Evolutionary conservation across 2,113 vertebrate genomes (phyloP).

Genomic region (Phyllopteryx taeniolatus): DNA sequence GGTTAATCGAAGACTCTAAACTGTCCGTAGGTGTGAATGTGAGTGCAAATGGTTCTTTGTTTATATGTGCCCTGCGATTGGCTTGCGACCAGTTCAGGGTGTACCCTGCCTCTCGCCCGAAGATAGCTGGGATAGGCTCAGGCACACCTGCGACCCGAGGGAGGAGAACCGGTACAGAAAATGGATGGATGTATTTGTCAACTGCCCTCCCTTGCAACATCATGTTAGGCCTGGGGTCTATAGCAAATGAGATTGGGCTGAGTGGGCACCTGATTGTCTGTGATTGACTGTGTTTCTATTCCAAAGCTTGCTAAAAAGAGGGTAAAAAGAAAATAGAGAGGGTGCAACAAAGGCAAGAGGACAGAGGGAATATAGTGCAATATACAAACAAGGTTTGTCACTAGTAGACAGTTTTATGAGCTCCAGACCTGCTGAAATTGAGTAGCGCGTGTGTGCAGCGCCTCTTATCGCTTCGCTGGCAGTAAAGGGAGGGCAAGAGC

Average conservation of each 20-base stretch:
- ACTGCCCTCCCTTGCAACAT: no score
- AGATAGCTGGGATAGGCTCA: no score
- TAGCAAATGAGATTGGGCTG: constrained; percentile 1
- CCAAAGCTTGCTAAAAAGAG: constrained; percentile 9
- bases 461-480: constrained; percentile 81
- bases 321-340: constrained; percentile 12
- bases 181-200: not conserved
- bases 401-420: constrained; percentile 90
- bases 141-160: no score
- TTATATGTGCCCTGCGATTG: no score
- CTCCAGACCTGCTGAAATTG: constrained; percentile 76
- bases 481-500: constrained; percentile 68
- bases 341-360: constrained; percentile 47
- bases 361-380: constrained; percentile 64
- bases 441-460: constrained; percentile 70
- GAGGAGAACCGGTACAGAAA: no score
- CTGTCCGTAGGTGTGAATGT: no score
- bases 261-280: constrained; percentile 1
- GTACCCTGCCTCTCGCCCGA: no score
- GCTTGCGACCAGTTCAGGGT: no score
- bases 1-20: no score
- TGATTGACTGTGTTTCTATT: constrained; percentile 24
- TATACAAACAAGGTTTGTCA: constrained; percentile 82
- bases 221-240: not conserved
- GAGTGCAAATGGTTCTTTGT: no score